phyloP scores from a whole-genome alignment of 2,113 vertebrate genomes.

The Cinclus cinclus region DNA sequence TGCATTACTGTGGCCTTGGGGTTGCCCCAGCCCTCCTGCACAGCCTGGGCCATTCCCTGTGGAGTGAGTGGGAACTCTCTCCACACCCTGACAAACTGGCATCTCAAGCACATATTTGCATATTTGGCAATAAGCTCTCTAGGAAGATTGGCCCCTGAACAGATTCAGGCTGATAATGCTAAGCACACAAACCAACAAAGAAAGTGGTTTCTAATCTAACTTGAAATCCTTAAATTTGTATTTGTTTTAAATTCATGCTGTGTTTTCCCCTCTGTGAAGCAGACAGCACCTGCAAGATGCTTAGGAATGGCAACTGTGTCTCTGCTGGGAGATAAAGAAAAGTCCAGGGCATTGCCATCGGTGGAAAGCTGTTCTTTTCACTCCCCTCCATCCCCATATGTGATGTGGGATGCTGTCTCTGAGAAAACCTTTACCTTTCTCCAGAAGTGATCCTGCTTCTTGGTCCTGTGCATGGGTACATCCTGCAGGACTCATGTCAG shows the following conservation, averaged over 20 bases:
- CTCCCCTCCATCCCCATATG: fast-evolving
- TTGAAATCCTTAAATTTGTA: neutral
- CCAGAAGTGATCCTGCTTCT: neutral
- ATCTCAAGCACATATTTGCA: neutral
- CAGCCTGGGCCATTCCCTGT: neutral
- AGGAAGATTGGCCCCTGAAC: neutral
- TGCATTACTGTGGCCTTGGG: neutral
- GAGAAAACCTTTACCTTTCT: neutral
- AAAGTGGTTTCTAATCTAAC: neutral
- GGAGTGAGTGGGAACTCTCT: neutral
- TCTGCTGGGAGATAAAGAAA: neutral
- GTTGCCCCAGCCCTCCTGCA: neutral
- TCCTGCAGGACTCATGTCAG: neutral
- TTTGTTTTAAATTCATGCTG: neutral
- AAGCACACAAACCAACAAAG: neutral
- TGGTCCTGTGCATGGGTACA: neutral
- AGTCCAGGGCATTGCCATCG: neutral
- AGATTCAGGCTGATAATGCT: neutral
- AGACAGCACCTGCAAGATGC: neutral
- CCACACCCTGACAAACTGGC: neutral
- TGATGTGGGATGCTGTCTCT: neutral
- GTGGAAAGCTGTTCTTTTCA: neutral
- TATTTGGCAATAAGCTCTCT: neutral
- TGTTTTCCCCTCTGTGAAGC: neutral
- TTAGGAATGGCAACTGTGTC: neutral